Conservation (phyloP, 2,113 vertebrate species). For the Amblyornis subalaris region DNA sequence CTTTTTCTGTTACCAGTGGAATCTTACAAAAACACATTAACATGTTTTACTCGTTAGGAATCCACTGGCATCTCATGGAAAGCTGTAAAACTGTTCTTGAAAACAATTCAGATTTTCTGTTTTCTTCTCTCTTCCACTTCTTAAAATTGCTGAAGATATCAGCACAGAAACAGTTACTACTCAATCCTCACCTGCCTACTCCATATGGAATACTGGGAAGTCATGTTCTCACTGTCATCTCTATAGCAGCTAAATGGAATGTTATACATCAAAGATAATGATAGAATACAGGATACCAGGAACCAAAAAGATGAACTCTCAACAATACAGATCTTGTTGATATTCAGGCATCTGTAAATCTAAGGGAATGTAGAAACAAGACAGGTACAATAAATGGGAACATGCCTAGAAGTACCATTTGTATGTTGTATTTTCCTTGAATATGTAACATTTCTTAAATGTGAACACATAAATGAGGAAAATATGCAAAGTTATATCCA, state of each 20-base stretch:
- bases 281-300: neutral
- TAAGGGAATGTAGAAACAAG: neutral
- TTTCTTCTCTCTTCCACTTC: neutral
- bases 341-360: neutral
- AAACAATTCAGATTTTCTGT: neutral
- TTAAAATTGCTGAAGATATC: neutral
- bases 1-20: neutral
- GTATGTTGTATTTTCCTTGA: neutral
- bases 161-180: neutral
- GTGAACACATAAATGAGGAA: neutral
- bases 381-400: neutral
- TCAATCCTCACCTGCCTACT: constrained; percentile 5
- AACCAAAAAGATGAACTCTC: neutral
- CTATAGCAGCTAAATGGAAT: neutral
- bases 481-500: neutral
- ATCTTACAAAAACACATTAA: constrained; percentile 10
- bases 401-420: neutral
- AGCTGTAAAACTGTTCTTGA: neutral
- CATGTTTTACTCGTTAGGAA: constrained; percentile 39
- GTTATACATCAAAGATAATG: neutral
- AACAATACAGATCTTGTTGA: neutral
- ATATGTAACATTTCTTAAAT: neutral
- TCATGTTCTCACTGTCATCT: neutral
- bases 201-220: neutral
- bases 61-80: neutral